phyloP scores from a whole-genome alignment of 2,888 invertebrate genomes.

The Sicus ferrugineus region DNA sequence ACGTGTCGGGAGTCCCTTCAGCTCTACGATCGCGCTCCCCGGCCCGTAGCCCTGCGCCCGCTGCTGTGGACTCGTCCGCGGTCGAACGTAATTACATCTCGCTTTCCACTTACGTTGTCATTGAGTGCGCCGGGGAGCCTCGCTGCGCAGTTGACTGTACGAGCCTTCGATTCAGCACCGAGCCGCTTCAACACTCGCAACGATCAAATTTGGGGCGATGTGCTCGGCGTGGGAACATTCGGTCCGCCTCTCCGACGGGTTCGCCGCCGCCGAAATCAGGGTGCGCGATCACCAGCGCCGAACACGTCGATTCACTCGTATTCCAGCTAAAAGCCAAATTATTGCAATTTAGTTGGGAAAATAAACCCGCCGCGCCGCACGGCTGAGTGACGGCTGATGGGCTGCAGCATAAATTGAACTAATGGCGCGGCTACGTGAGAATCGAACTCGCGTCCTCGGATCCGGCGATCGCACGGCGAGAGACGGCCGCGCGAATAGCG shows the following conservation, averaged over 20 bases:
- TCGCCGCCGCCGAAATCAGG: constrained; percentile 3
- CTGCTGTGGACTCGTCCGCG: too few species aligned
- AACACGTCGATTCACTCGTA: constrained; percentile 28
- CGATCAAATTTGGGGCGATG: constrained; percentile 5
- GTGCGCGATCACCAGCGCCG: constrained; percentile 18
- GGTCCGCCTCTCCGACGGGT: background rate
- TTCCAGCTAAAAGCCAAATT: constrained; percentile 30
- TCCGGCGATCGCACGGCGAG: constrained; percentile 16
- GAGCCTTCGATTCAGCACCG: too few species aligned
- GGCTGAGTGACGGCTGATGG: constrained; percentile 19
- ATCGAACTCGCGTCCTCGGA: constrained; percentile 5
- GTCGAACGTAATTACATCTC: too few species aligned
- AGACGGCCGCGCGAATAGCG: background rate
- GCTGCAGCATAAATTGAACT: constrained; percentile 29
- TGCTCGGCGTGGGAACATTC: constrained; percentile 29
- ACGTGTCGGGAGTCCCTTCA: too few species aligned
- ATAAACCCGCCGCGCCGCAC: constrained; percentile 17
- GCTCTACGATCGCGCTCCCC: too few species aligned
- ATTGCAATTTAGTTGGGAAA: constrained; percentile 27
- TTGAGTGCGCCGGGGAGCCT: too few species aligned
- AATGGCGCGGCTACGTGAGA: constrained; percentile 31
- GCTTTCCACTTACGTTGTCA: too few species aligned
- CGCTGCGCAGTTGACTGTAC: too few species aligned
- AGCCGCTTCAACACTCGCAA: too few species aligned
- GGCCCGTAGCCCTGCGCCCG: too few species aligned